These are phyloP conservation scores for Polydrusus pterygomalis DNA, from an alignment of 2,888 invertebrate genomes.

Conservation along the genomic window DNA sequence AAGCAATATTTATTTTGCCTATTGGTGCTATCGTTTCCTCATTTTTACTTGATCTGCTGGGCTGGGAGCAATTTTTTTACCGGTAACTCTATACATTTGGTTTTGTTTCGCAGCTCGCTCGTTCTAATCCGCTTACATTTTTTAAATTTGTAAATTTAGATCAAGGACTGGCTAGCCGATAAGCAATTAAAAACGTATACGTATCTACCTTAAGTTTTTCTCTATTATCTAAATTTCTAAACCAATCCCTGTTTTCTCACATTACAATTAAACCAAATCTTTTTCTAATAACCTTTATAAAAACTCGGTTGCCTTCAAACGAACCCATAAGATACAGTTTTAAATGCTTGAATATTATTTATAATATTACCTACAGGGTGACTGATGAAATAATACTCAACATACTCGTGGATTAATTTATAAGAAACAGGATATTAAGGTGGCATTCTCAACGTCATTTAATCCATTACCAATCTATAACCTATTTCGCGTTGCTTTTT, in stretches of 20 bases:
- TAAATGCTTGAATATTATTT: conserved; percentile 42
- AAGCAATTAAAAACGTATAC: conserved; percentile 27
- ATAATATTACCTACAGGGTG: conserved; percentile 47
- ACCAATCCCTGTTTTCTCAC: conserved; percentile 53
- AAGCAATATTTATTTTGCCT: too few relatives aligned
- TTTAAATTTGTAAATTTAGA: conserved; percentile 38
- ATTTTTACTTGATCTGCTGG: too few relatives aligned
- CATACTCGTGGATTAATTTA: background rate
- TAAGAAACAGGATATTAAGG: background rate
- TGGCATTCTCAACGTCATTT: too few relatives aligned
- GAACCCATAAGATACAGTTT: conserved; percentile 49
- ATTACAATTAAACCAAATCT: conserved; percentile 44
- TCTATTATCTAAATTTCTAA: conserved; percentile 51
- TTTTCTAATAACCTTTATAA: conserved; percentile 54
- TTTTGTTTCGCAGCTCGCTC: too few relatives aligned
- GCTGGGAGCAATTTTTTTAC: too few relatives aligned
- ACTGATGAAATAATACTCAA: background rate
- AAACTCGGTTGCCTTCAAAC: conserved; percentile 50
- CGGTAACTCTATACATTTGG: too few relatives aligned
- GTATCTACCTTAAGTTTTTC: conserved; percentile 34
- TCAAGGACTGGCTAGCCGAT: conserved; percentile 42
- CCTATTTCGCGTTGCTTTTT: too few relatives aligned
- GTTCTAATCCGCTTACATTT: background rate
- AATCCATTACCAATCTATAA: too few relatives aligned
- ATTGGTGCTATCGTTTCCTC: too few relatives aligned